These are phyloP conservation scores for Probaryconus sp. DNA, from an alignment of 1,140 invertebrate species.

Conservation along the genomic window DNA sequence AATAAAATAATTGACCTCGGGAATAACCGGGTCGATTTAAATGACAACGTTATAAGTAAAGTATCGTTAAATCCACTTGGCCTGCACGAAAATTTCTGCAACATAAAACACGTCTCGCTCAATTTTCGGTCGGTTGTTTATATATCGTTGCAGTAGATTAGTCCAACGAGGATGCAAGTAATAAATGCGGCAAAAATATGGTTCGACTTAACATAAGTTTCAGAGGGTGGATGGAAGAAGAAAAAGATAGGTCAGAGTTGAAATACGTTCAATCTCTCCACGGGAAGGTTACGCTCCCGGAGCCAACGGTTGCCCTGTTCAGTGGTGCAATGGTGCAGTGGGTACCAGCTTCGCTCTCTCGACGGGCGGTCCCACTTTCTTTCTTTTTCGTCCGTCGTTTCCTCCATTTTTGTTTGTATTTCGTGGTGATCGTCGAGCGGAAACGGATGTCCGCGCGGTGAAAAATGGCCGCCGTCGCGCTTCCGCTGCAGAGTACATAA, in stretches of 20 bases:
- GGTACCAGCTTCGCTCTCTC: too few relatives aligned
- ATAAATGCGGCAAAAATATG: slow-evolving; percentile 4
- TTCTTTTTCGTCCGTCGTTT: slow-evolving; percentile 34
- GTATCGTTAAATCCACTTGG: too few relatives aligned
- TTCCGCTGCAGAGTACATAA: slow-evolving; percentile 63
- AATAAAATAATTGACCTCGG: neutral
- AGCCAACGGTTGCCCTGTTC: neutral
- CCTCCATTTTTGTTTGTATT: slow-evolving; percentile 72
- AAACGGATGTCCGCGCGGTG: slow-evolving; percentile 73
- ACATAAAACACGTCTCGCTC: slow-evolving; percentile 8
- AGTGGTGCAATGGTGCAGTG: neutral
- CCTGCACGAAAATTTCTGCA: too few relatives aligned
- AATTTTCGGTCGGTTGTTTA: slow-evolving; percentile 6
- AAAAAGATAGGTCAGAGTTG: neutral
- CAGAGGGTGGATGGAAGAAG: neutral
- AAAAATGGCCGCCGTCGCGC: slow-evolving; percentile 72
- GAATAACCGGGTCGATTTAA: neutral
- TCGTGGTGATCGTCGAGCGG: slow-evolving; percentile 70
- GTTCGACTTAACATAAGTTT: slow-evolving; percentile 5
- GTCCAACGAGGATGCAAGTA: slow-evolving; percentile 2
- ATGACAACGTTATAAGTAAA: neutral
- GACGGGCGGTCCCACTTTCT: slow-evolving; percentile 21
- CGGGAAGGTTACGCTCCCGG: neutral
- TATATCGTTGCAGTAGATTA: slow-evolving; percentile 16
- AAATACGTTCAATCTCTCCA: slow-evolving; percentile 12